phyloP scores from a whole-genome alignment of 2,888 invertebrate genomes.

The Drosophila stalkeri region DNA sequence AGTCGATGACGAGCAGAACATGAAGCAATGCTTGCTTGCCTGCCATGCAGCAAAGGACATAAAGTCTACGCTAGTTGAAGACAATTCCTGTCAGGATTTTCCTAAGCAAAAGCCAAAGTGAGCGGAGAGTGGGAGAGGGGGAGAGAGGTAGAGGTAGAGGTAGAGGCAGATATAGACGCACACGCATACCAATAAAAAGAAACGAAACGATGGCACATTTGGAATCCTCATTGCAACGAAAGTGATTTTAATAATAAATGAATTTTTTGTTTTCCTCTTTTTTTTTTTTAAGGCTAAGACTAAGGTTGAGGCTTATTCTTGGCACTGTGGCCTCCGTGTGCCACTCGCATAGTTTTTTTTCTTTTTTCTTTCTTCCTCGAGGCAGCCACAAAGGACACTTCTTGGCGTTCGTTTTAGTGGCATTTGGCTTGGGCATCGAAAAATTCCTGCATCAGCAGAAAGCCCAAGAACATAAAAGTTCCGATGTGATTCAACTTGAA shows the following conservation, averaged over 20 bases:
- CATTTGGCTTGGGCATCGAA: slow-evolving; percentile 34
- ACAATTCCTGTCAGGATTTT: slow-evolving; percentile 66
- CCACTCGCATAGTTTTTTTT: slow-evolving; percentile 44
- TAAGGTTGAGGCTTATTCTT: slow-evolving; percentile 9
- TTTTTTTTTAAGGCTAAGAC: slow-evolving; percentile 5
- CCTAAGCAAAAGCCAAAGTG: slow-evolving; percentile 5
- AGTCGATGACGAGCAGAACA: slow-evolving; percentile 53
- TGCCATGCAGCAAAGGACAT: slow-evolving; percentile 22
- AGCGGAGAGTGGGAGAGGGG: background rate
- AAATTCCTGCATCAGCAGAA: slow-evolving; percentile 26
- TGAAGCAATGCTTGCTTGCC: slow-evolving; percentile 43
- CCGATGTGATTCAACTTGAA: slow-evolving; percentile 15
- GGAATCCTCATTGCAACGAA: slow-evolving; percentile 85
- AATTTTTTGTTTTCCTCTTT: slow-evolving; percentile 63
- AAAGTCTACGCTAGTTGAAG: slow-evolving; percentile 68
- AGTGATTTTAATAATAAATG: slow-evolving; percentile 85
- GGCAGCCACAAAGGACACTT: slow-evolving; percentile 52
- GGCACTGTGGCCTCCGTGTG: slow-evolving; percentile 10
- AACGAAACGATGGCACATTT: slow-evolving; percentile 79
- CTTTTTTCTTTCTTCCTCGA: background rate
- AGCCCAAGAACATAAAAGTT: background rate
- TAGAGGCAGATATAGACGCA: slow-evolving; percentile 18
- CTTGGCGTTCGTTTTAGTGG: slow-evolving; percentile 47
- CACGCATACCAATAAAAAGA: slow-evolving; percentile 74
- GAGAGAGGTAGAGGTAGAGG: background rate